Evolutionary conservation across 2,797 vertebrate genomes (phyloP), one percentile per base, ranked within the genome.

Genomic region (Cheirogaleus major): DNA sequence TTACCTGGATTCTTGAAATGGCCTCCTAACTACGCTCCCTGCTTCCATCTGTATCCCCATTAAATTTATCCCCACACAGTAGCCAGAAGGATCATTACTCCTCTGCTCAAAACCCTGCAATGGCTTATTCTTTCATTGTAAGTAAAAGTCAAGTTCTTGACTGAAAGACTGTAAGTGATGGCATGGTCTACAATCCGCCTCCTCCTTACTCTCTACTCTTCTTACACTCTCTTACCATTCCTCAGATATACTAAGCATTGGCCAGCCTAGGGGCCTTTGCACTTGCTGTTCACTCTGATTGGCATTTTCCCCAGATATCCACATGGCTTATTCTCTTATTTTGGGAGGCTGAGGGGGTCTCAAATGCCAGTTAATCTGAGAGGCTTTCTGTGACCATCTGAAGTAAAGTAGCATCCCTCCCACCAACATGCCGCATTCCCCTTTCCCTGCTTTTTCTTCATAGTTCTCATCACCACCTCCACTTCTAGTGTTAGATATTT

Each of bases 61-160:
- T 87, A 38, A 61, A 79, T 82, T 73, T 82, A 35, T 75, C 45
- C 87, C 32, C 32, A 30, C 13, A 27, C 11, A 72, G 35, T 41
- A 76, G 32, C 30, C n/a, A 75, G 30, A 89, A 15, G 43, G 11
- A 69, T 67, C 38, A 52, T 90, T 52, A 55, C 4, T 73, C 15
- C 4, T 94, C 70, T 35, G 43, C 32, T 88, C 25, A 92, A 80
- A 94, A 84, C 32, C 38, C 87, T 69, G 65, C n/a, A 67, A 43
- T 50, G n/a, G 41, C n/a, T 89, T 88, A 38, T 94, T 72, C 23
- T 89, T 89, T 94, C 32, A 45, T 57, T 80, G 65, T 50, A n/a
- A 50, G 2, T 78, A 67, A 90, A 95, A 52, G 65, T 89, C 41
- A 91, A 35, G 59, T 52, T 91, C 41, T 93, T 91, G 81, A 86